A percentile compares a stretch with the other conserved stretches of the same genome.
phyloP scores from a whole-genome alignment of 2,113 vertebrate species.

The Phycodurus eques region DNA sequence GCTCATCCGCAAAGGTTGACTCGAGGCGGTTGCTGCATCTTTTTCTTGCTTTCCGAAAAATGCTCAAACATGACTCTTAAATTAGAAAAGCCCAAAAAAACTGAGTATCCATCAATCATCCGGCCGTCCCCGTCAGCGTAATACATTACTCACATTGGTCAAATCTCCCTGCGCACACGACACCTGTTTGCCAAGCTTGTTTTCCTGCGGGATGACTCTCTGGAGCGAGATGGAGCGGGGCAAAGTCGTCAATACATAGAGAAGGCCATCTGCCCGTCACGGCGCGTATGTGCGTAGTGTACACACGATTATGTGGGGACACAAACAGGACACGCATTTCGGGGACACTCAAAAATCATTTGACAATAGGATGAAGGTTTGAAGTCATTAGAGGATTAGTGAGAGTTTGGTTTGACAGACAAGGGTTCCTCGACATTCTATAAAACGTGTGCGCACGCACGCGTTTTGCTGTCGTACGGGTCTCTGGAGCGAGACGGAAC shows the following conservation, averaged over 20 bases:
- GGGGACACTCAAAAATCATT: not conserved
- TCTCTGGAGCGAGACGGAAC: constrained; percentile 36
- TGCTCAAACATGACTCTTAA: too few relatives aligned
- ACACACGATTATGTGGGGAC: too few relatives aligned
- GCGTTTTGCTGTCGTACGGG: constrained; percentile 5
- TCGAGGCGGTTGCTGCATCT: too few relatives aligned
- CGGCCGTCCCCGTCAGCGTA: too few relatives aligned
- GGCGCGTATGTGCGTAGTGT: too few relatives aligned
- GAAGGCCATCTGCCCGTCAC: not conserved
- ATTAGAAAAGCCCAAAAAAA: too few relatives aligned
- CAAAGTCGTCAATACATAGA: not conserved
- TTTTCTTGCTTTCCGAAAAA: too few relatives aligned
- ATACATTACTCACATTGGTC: not conserved
- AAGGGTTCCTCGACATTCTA: not conserved
- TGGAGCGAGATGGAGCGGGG: too few relatives aligned
- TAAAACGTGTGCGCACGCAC: not conserved
- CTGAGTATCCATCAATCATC: too few relatives aligned
- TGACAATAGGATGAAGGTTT: not conserved
- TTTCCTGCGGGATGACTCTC: not conserved
- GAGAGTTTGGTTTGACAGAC: not conserved
- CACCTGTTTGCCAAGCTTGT: constrained; percentile 42
- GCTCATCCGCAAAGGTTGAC: too few relatives aligned
- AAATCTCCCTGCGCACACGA: not conserved
- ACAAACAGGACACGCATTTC: too few relatives aligned
- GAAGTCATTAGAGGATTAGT: not conserved